Percentiles rank a stretch among this genome's conserved stretches.
These are phyloP conservation scores for Perdita meconis DNA, from an alignment of 2,888 invertebrate genomes.

Conservation along the genomic window DNA sequence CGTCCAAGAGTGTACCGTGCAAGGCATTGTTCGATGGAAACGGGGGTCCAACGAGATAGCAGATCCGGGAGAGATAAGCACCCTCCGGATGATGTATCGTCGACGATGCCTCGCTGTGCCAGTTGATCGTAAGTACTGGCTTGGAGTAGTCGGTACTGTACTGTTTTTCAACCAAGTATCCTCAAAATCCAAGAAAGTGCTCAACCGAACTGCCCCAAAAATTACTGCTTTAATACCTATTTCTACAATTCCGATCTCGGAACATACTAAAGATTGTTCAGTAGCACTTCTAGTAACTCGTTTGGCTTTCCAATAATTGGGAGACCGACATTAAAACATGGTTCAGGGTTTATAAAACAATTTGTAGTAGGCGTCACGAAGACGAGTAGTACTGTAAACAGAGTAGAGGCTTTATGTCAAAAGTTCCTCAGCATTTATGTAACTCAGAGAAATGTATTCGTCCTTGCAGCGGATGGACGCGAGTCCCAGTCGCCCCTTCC, in stretches of 20 bases:
- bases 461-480: conserved; percentile 13
- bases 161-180: conserved; percentile 59
- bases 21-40: conserved; percentile 72
- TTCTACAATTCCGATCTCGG: not conserved
- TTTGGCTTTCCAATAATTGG: too few species aligned
- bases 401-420: not conserved
- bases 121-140: conserved; percentile 71
- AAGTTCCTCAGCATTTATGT: not conserved
- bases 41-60: conserved; percentile 68
- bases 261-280: not conserved
- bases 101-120: conserved; percentile 72
- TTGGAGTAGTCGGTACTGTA: conserved; percentile 49
- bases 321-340: too few species aligned
- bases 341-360: too few species aligned
- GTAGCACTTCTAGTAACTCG: too few species aligned
- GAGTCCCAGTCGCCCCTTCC: conserved; percentile 26
- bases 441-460: conserved; percentile 28
- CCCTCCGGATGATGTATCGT: conserved; percentile 76
- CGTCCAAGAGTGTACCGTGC: conserved; percentile 49
- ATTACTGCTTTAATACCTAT: conserved; percentile 12
- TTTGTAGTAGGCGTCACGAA: too few species aligned
- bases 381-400: not conserved
- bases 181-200: conserved; percentile 53
- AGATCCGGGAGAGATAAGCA: conserved; percentile 75
- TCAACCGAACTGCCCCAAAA: conserved; percentile 43